Percentiles rank a stretch among this genome's conserved stretches.
Evolutionary conservation across 2,797 vertebrate species (phyloP).

Genomic region (Hyperoplus lanceolatus): DNA sequence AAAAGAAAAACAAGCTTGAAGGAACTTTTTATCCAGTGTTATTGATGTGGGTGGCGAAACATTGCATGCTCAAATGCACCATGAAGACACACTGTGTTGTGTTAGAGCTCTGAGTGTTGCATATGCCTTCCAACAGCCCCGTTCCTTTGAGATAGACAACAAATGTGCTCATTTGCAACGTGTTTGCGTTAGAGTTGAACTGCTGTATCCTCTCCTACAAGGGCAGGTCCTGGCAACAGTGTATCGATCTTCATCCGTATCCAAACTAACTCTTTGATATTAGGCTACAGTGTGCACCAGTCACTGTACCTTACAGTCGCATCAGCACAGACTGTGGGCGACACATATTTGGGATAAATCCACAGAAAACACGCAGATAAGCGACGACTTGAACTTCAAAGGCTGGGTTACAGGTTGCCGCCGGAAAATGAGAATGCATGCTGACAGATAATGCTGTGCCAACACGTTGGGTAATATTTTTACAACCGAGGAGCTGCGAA

Average conservation of each 20-base stretch:
- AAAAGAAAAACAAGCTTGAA: not conserved
- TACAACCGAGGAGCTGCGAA: slow-evolving; percentile 52
- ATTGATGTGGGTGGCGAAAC: slow-evolving; percentile 53
- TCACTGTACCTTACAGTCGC: slow-evolving; percentile 37
- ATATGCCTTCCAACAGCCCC: slow-evolving; percentile 44
- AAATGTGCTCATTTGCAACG: slow-evolving; percentile 56
- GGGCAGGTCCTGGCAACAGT: slow-evolving; percentile 51
- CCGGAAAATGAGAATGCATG: slow-evolving; percentile 61
- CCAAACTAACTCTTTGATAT: not conserved
- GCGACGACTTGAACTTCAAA: slow-evolving; percentile 73
- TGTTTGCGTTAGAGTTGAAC: slow-evolving; percentile 35
- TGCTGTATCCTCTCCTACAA: slow-evolving; percentile 42
- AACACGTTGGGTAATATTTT: slow-evolving; percentile 54
- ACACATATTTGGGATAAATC: slow-evolving; percentile 55
- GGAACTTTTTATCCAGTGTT: slow-evolving; percentile 74
- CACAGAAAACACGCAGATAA: slow-evolving; percentile 30
- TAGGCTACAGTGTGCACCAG: slow-evolving; percentile 14
- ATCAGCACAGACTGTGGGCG: slow-evolving; percentile 50
- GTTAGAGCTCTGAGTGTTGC: slow-evolving; percentile 49
- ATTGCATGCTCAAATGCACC: slow-evolving; percentile 47
- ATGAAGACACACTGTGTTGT: slow-evolving; percentile 51
- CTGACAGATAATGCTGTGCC: slow-evolving; percentile 48
- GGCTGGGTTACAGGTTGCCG: slow-evolving; percentile 72
- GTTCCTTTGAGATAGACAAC: slow-evolving; percentile 43
- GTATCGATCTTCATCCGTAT: slow-evolving; percentile 59